phyloP scores from a whole-genome alignment of 2,113 vertebrate species.

The Megaleporinus macrocephalus region DNA sequence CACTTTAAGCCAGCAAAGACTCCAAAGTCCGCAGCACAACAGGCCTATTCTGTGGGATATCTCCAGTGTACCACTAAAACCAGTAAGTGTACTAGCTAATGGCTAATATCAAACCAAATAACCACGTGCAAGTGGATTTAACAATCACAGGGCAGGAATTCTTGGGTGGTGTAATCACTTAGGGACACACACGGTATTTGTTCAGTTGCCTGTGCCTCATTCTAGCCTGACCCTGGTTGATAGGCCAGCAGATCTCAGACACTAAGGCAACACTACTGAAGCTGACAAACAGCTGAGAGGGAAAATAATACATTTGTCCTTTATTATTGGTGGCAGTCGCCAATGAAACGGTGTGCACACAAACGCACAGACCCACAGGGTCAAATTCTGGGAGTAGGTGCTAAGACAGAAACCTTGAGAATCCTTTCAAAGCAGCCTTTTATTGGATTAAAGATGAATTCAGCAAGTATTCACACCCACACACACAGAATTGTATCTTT shows the following conservation, averaged over 20 bases:
- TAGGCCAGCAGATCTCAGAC: neutral
- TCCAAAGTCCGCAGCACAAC: neutral
- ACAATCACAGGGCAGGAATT: neutral
- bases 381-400: neutral
- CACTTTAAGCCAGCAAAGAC: neutral
- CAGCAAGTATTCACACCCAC: neutral
- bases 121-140: constrained; percentile 2
- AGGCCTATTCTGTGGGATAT: neutral
- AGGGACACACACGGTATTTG: neutral
- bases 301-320: neutral
- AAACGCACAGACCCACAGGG: neutral
- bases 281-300: neutral
- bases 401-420: neutral
- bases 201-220: neutral
- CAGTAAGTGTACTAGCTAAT: neutral
- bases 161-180: neutral
- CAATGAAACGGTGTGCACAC: neutral
- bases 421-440: neutral
- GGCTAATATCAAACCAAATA: constrained; percentile 7
- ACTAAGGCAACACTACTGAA: neutral
- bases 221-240: neutral
- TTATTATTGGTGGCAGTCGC: neutral
- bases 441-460: neutral
- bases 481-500: neutral
- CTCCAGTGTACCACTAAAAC: neutral